These are phyloP conservation scores for Diplodus sargus DNA, from an alignment of 2,797 vertebrate genomes.

Conservation along the genomic window DNA sequence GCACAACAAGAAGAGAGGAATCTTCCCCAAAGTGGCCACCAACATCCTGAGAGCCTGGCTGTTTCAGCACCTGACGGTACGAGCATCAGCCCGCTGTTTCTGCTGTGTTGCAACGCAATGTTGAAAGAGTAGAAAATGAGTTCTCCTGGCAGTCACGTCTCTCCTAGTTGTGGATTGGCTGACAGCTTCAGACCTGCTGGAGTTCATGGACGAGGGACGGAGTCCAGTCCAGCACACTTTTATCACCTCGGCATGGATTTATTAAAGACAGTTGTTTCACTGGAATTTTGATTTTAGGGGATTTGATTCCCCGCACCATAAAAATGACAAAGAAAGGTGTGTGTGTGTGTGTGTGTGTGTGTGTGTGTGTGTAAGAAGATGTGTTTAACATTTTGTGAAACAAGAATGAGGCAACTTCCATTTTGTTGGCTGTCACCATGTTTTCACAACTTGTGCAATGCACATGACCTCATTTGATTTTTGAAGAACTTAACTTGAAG, in stretches of 20 bases:
- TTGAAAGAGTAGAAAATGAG: too few species aligned
- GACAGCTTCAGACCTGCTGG: background rate
- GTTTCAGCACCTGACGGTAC: conserved; percentile 97
- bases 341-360: too few species aligned
- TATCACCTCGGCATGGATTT: too few species aligned
- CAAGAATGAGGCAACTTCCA: background rate
- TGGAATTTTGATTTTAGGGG: too few species aligned
- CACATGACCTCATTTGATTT: background rate
- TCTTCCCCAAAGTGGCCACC: conserved; percentile 98
- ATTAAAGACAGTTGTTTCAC: too few species aligned
- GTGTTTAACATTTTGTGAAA: too few species aligned
- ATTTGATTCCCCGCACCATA: too few species aligned
- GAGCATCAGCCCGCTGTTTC: conserved; percentile 29
- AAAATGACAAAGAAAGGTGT: too few species aligned
- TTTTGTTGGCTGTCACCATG: background rate
- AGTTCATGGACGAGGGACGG: background rate
- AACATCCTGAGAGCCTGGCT: conserved; percentile 99
- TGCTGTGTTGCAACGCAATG: background rate
- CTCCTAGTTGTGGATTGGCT: background rate
- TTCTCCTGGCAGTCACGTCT: background rate
- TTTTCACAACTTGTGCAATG: background rate
- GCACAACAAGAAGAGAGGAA: conserved; percentile 96
- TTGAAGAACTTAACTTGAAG: background rate
- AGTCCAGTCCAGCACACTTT: too few species aligned
- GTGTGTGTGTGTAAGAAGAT: too few species aligned